These are phyloP conservation scores for Synergus gifuensis DNA, from an alignment of 2,888 invertebrate genomes.

Conservation along the genomic window DNA sequence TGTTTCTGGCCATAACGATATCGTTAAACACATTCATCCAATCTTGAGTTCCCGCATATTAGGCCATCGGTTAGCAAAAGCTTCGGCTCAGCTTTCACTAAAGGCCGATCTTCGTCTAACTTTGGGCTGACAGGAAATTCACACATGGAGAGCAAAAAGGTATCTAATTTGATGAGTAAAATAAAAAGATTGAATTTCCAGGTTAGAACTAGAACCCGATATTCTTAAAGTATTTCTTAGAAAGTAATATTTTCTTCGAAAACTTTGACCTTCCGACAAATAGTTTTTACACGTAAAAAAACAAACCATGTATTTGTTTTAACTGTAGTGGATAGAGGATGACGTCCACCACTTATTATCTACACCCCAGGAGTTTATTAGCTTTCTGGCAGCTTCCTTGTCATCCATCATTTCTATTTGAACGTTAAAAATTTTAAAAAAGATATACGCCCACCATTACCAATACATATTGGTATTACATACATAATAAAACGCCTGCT, in stretches of 20 bases:
- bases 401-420: neutral
- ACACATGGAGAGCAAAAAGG: too few relatives aligned
- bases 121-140: too few relatives aligned
- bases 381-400: neutral
- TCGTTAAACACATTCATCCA: too few relatives aligned
- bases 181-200: too few relatives aligned
- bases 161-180: too few relatives aligned
- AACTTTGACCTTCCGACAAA: neutral
- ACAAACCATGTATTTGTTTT: neutral
- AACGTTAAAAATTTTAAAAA: neutral
- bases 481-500: neutral
- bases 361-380: neutral
- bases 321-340: neutral
- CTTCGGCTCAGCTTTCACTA: too few relatives aligned
- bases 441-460: neutral
- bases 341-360: constrained; percentile 22
- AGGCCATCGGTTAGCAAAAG: too few relatives aligned
- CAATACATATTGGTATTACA: too few relatives aligned
- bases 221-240: neutral
- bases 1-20: too few relatives aligned
- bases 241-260: neutral
- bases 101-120: too few relatives aligned
- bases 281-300: neutral
- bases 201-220: too few relatives aligned
- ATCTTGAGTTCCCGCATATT: too few relatives aligned